These are phyloP conservation scores for Pseudomyrmex dendroicus DNA, from an alignment of 1,140 invertebrate genomes.

Conservation along the genomic window DNA sequence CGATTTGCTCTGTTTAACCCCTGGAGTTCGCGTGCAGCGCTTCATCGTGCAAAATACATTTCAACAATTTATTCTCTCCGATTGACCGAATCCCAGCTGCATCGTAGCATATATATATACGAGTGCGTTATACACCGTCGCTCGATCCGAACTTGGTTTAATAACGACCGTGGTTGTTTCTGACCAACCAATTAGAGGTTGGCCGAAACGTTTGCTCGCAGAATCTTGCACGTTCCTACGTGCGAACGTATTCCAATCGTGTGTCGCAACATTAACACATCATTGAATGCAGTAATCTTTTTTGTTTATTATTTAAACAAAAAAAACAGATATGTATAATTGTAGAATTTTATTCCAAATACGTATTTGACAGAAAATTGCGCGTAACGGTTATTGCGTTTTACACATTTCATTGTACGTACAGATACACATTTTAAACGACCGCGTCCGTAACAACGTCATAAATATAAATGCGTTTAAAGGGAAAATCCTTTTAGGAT, in stretches of 20 bases:
- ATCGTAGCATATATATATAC: constrained; percentile 23
- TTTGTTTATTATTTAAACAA: neutral
- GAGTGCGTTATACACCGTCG: constrained; percentile 14
- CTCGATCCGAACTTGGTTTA: constrained; percentile 27
- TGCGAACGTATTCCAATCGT: neutral
- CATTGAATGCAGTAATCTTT: neutral
- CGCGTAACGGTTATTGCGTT: neutral
- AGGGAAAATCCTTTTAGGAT: constrained; percentile 10
- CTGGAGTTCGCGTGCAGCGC: constrained; percentile 1
- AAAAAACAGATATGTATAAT: neutral
- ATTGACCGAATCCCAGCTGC: constrained; percentile 39
- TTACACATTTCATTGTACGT: neutral
- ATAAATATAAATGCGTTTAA: constrained; percentile 47
- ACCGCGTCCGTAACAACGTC: constrained; percentile 12
- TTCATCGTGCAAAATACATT: constrained; percentile 53
- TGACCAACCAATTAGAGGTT: constrained; percentile 26
- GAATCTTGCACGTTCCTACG: neutral
- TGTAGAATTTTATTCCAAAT: neutral
- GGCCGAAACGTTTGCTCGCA: neutral
- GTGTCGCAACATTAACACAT: neutral
- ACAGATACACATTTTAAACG: constrained; percentile 36
- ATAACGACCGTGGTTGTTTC: constrained; percentile 15
- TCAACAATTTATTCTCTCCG: constrained; percentile 49
- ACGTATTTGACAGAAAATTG: neutral
- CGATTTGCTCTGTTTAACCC: constrained; percentile 39